These are phyloP conservation scores for Spinibarbus caldwelli DNA, from an alignment of 2,797 vertebrate species.

Conservation along the genomic window DNA sequence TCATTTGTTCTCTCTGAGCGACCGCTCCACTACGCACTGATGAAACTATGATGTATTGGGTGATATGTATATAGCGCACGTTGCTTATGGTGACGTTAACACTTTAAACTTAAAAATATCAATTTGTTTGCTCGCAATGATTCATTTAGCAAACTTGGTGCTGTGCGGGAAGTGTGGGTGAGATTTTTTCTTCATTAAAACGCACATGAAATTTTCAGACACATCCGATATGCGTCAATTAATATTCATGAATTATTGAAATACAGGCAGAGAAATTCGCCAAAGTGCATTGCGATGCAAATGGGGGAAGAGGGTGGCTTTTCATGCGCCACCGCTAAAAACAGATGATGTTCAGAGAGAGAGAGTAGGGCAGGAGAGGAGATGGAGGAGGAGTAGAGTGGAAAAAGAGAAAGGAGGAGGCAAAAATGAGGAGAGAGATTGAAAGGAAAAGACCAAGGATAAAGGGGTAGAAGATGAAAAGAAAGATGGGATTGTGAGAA, in stretches of 20 bases:
- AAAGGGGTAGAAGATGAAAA: constrained; percentile 48
- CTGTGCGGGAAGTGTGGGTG: neutral
- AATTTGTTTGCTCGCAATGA: constrained; percentile 14
- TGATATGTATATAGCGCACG: neutral
- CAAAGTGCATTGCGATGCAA: constrained; percentile 47
- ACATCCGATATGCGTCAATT: constrained; percentile 51
- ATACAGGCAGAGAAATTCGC: constrained; percentile 24
- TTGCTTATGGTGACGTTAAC: constrained; percentile 1
- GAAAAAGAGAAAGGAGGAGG: neutral
- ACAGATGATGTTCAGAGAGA: constrained; percentile 37
- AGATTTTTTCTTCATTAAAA: constrained; percentile 38
- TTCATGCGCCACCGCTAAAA: constrained; percentile 41
- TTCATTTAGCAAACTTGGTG: constrained; percentile 14
- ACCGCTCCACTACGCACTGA: neutral
- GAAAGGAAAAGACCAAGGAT: constrained; percentile 39
- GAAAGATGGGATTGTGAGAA: constrained; percentile 31
- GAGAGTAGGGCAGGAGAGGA: neutral
- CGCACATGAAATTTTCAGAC: constrained; percentile 11
- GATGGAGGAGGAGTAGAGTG: neutral
- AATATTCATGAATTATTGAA: constrained; percentile 62
- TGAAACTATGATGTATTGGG: constrained; percentile 26
- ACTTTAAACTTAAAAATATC: constrained; percentile 8
- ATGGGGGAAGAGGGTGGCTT: constrained; percentile 36
- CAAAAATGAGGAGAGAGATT: constrained; percentile 45
- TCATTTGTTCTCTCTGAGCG: constrained; percentile 11